Evolutionary conservation across 2,113 vertebrate species (phyloP), one percentile per base, ranked within the genome.

Genomic region (Ranitomeya variabilis): DNA sequence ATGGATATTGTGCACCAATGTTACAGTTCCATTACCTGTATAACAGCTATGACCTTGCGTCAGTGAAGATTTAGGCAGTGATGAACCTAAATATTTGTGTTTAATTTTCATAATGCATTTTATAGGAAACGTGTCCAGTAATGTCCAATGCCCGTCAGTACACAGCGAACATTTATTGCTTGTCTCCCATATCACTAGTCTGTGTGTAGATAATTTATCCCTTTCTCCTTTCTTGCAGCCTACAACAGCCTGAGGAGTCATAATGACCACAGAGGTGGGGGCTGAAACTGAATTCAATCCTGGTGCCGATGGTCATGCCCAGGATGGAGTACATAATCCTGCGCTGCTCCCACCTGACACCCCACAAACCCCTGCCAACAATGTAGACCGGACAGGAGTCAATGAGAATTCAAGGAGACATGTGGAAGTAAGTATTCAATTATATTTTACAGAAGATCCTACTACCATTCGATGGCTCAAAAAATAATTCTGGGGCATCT

Each of bases 221-320:
- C 7, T 54, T 67, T 84, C 64, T 21, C 13, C 26, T 89, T n/a
- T 55, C 26, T 66, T 66, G 26, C 59, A 79, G 71, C 59, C 73
- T 79, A 45, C 18, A 77, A 69, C 45, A 89, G 71, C 45, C 82
- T 79, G 74, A 89, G 73, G 59, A 37, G 60, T 77, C 82, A 85
- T 26, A 60, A 89, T 89, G 87, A 89, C 81, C 60, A 89, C 87
- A 23, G 87, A 89, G 71, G 71, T 69, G 60, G 87, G 81, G 60
- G 51, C 87, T 69, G 87, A 85, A 19, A 85, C 82, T 21, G 87
- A 89, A 64, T 74, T 89, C 18, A 52, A 64, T 69, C 81, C 81
- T 45, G 82, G 73, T 3, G 23, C 59, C 23, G 87, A 85, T 26
- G 60, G 87, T 16, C 87, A 45, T 26, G 82, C 81, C 10, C 87